Conservation (phyloP, 2,888 invertebrate genomes). For the Hoplodrina blanda region DNA sequence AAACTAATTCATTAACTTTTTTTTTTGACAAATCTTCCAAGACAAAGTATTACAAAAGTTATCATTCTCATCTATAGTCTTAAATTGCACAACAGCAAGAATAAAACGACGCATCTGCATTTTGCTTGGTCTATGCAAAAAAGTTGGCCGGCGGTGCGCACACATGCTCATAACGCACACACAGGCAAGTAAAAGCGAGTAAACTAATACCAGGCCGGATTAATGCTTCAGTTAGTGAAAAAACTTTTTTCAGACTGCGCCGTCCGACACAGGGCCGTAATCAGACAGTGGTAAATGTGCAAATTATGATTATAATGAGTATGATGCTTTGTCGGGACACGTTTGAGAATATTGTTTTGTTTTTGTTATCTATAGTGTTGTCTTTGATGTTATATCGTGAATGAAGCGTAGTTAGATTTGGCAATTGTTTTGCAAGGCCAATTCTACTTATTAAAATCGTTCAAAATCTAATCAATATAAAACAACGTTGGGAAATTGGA, state of each 20-base stretch:
- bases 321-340: conserved; percentile 19
- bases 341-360: conserved; percentile 24
- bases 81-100: conserved; percentile 10
- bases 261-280: conserved; percentile 86
- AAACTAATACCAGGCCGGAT: conserved; percentile 91
- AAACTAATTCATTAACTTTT: neutral
- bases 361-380: conserved; percentile 14
- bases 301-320: conserved; percentile 64
- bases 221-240: conserved; percentile 91
- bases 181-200: conserved; percentile 86
- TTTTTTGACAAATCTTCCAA: neutral
- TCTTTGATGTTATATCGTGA: conserved; percentile 18
- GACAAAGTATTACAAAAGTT: neutral
- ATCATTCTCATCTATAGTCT: neutral
- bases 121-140: conserved; percentile 81
- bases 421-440: neutral
- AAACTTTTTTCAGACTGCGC: conserved; percentile 90
- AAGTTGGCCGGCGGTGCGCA: conserved; percentile 86
- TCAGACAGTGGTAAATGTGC: conserved; percentile 69
- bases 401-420: neutral
- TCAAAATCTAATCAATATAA: too few relatives aligned
- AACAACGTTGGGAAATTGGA: too few relatives aligned
- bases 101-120: conserved; percentile 71
- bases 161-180: conserved; percentile 79
- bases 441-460: too few relatives aligned